Evolutionary conservation across 2,113 vertebrate species (phyloP), one percentile per base, ranked within the genome.

Genomic region (Cyanistes caeruleus): DNA sequence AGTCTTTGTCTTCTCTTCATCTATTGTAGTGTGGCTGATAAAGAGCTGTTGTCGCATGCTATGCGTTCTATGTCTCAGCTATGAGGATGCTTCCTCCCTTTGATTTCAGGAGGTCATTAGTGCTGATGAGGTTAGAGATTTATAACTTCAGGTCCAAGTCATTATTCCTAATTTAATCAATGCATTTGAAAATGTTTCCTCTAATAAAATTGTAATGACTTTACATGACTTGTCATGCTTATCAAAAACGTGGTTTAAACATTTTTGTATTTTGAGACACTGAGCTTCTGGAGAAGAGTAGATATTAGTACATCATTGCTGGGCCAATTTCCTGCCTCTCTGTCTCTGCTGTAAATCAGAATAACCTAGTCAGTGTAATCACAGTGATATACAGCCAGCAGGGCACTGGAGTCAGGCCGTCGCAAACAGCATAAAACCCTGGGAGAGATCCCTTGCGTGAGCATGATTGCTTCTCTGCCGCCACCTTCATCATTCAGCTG

Each of bases 121-220:
- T 72, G 81, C 55, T 95, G 89, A 84, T 78, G 44, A 89, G 44
- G 93, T 97, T 97, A 96, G 92, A 91, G 89, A 82, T 85, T 95
- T 95, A 69, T 94, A 78, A 96, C 89, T 96, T 63, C 33, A 44
- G 52, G 60, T 68, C 60, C 72, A 65, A 95, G 80, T 89, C 87
- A 78, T 67, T 90, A 90, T 83, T 96, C 79, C 75, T 74, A 87
- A 94, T 91, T 94, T 93, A 90, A 97, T 97, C 74, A 95, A 93
- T 86, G 90, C 89, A 83, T 93, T 90, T 93, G 48, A 95, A 96
- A 93, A 97, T 64, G 70, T 84, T 95, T 93, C 75, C 82, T 89
- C 79, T 97, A 92, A 79, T 96, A 92, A 97, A 96, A 92, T 55
- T 84, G 73, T 79, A 92, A 93, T 67, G 69, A 48, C 62, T 88